Percentiles rank a stretch among this genome's conserved stretches.
Conservation (phyloP, 2,888 invertebrate genomes). For the Eurois occulta region DNA sequence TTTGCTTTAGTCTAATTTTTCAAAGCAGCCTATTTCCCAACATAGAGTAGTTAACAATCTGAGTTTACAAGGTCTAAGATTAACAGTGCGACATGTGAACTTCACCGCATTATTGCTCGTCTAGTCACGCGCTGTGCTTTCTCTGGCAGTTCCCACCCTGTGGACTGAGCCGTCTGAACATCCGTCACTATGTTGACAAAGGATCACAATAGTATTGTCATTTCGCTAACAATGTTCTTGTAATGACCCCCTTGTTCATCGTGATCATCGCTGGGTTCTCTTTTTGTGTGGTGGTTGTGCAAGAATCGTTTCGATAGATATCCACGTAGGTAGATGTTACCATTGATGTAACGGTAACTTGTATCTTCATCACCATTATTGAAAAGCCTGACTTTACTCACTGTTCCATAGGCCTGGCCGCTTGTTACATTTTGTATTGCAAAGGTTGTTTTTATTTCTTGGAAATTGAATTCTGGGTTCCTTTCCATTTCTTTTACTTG, state of each 20-base stretch:
- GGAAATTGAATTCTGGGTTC: neutral
- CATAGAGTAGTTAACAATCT: constrained; percentile 16
- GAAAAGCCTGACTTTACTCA: too few species aligned
- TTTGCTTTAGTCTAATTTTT: neutral
- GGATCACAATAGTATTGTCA: constrained; percentile 63
- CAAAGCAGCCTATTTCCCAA: neutral
- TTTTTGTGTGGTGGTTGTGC: constrained; percentile 47
- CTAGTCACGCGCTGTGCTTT: constrained; percentile 69
- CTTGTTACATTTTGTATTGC: neutral
- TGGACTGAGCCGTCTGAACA: constrained; percentile 57
- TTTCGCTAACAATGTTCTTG: constrained; percentile 61
- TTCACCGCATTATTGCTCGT: constrained; percentile 49
- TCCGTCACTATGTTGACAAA: constrained; percentile 66
- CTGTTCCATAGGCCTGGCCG: too few species aligned
- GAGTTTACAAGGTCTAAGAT: constrained; percentile 44
- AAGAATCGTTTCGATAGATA: constrained; percentile 36
- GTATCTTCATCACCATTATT: too few species aligned
- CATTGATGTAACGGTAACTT: neutral
- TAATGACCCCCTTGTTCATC: constrained; percentile 58
- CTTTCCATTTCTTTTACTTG: neutral
- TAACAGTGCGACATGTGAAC: constrained; percentile 50
- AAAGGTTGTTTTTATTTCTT: neutral
- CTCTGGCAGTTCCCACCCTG: constrained; percentile 69
- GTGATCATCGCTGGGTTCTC: constrained; percentile 52
- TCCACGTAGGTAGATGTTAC: neutral